phyloP scores from a whole-genome alignment of 1,140 invertebrate species.

The Cepaea nemoralis region DNA sequence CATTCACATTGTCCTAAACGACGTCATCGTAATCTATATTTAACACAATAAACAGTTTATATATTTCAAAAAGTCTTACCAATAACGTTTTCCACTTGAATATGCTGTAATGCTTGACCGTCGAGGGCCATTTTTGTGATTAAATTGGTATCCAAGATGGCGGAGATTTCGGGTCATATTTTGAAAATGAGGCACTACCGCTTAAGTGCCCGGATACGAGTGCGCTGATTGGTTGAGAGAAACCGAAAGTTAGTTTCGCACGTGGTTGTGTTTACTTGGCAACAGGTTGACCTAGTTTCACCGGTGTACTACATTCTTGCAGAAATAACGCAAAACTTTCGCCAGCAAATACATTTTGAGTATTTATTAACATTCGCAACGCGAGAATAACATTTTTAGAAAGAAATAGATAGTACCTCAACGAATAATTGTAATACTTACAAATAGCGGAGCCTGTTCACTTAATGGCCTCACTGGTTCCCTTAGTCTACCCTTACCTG shows the following conservation, averaged over 20 bases:
- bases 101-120: constrained; percentile 55
- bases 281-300: neutral
- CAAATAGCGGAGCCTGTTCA: too few relatives aligned
- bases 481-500: neutral
- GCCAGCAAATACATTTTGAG: too few relatives aligned
- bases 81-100: constrained; percentile 64
- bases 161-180: constrained; percentile 41
- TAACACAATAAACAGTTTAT: neutral
- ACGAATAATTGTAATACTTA: too few relatives aligned
- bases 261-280: constrained; percentile 13
- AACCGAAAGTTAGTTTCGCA: constrained; percentile 17
- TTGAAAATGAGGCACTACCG: constrained; percentile 39
- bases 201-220: constrained; percentile 39
- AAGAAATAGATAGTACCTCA: too few relatives aligned
- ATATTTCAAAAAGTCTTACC: constrained; percentile 50
- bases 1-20: neutral
- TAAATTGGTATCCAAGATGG: constrained; percentile 64
- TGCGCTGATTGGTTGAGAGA: constrained; percentile 37
- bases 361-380: too few relatives aligned
- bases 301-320: neutral
- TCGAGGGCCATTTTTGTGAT: constrained; percentile 64
- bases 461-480: too few relatives aligned
- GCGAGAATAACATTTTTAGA: too few relatives aligned
- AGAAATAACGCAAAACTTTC: too few relatives aligned
- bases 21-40: neutral